Base-by-base conservation (phyloP, 2,797 vertebrate species). In the Delichon dasypus region DNA sequence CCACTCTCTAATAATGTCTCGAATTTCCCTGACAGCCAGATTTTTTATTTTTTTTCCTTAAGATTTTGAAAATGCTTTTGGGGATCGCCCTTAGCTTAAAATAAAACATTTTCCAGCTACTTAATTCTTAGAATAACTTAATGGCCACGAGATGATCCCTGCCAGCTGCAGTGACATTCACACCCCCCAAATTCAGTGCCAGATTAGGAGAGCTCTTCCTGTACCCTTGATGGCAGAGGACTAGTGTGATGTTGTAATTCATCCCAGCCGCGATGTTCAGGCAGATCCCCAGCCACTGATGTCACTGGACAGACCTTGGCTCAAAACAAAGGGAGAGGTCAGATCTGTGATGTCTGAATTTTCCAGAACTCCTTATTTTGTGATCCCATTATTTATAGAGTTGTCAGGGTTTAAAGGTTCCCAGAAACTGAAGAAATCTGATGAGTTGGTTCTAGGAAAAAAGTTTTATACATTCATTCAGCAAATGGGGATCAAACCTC, bases 111-210 rank as follows among this genome's bases (percentile, higher is more conserved):
- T 10, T 76, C 10, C 9, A 6, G 26, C 25, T 14, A 38, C 32
- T 60, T 57, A 78, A 42, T 67, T 65, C 5, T 55, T 32, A n/a
- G 6, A 55, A n/a, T 8, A n/a, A 4, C 21, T 80, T 62, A 13
- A 21, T 44, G 19, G 13, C 38, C 19, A 17, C 0, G 0, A 19
- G 38, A 16, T 15, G 34, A 8, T 29, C 60, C 20, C 26, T 74
- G 71, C 8, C 58, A 40, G 15, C 32, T 44, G 36, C 84, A 48
- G 16, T 16, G 40, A 25, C 30, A 29, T 10, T 21, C 18, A 25
- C 45, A 36, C 1, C 11, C 18, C 5, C 4, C 14, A 4, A 64
- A 65, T 82, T 55, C 29, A 26, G 26, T 30, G 14, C 32, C 36
- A 58, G 22, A 36, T 61, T 23, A 85, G 30, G 20, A 64, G 32